Conservation (phyloP, 2,797 vertebrate species). For the Rousettus madagascariensis region DNA sequence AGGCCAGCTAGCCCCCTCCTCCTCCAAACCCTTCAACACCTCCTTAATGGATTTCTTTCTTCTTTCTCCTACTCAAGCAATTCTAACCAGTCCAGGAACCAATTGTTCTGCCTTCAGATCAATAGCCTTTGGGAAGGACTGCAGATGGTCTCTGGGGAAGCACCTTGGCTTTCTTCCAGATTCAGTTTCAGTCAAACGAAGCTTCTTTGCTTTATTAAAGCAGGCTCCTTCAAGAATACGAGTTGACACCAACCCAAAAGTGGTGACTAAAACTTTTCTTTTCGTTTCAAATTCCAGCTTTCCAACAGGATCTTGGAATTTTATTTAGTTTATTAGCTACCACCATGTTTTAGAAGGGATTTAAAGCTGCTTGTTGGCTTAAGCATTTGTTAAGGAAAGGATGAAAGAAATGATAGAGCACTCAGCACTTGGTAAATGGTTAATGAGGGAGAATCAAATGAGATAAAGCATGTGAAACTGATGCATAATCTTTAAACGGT, state of each 20-base stretch:
- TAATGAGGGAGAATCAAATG: background rate
- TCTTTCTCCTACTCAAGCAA: background rate
- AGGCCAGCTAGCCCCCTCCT: background rate
- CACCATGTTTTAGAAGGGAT: background rate
- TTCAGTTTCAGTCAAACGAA: background rate
- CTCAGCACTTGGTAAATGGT: background rate
- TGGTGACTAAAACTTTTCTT: background rate
- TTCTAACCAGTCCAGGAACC: background rate
- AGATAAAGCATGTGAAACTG: background rate
- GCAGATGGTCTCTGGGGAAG: background rate
- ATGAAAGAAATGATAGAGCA: conserved; percentile 16
- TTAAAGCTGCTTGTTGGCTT: background rate
- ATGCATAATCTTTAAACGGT: background rate
- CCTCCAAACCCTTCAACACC: background rate
- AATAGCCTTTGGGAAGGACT: background rate
- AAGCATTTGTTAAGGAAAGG: background rate
- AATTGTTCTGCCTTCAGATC: background rate
- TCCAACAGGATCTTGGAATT: background rate
- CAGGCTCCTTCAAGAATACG: background rate
- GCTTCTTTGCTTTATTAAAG: background rate
- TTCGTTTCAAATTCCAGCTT: background rate
- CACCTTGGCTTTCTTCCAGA: background rate
- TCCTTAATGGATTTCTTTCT: background rate
- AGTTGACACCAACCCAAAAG: background rate
- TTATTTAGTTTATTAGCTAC: background rate